A percentile compares a stretch with the other conserved stretches of the same genome.
These are phyloP conservation scores for Gephyroberyx darwinii DNA, from an alignment of 2,797 vertebrate species.

Conservation along the genomic window DNA sequence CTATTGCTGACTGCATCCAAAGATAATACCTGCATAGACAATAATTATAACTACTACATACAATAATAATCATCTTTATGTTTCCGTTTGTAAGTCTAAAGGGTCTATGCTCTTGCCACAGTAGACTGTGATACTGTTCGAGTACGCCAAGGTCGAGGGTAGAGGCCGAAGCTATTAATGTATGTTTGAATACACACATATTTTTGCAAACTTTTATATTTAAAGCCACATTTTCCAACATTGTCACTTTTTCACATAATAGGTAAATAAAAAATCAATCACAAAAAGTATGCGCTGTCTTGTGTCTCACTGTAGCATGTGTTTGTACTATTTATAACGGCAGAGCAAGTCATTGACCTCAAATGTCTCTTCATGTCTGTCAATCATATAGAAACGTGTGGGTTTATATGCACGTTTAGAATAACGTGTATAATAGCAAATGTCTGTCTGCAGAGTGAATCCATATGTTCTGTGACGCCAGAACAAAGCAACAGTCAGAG, in stretches of 20 bases:
- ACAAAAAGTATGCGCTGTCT: slow-evolving; percentile 35
- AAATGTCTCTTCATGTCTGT: slow-evolving; percentile 34
- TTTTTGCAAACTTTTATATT: slow-evolving; percentile 79
- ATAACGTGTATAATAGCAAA: no score
- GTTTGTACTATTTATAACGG: slow-evolving; percentile 12
- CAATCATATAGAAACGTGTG: background rate
- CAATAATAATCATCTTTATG: slow-evolving; percentile 31
- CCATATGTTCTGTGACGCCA: slow-evolving; percentile 10
- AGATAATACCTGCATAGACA: slow-evolving; percentile 50
- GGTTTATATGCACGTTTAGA: background rate
- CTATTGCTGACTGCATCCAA: slow-evolving; percentile 59
- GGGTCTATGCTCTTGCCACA: slow-evolving; percentile 9
- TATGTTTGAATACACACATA: slow-evolving; percentile 68
- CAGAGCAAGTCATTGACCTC: background rate
- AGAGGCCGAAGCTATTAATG: slow-evolving; percentile 30
- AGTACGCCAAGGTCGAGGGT: slow-evolving; percentile 36
- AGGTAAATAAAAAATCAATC: slow-evolving; percentile 64
- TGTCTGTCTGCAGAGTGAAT: background rate
- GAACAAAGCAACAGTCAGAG: background rate
- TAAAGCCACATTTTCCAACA: slow-evolving; percentile 70
- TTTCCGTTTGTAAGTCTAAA: slow-evolving; percentile 34
- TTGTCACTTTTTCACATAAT: slow-evolving; percentile 76
- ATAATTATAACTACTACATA: slow-evolving; percentile 32
- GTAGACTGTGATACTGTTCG: slow-evolving; percentile 20
- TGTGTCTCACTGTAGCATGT: background rate